Percentiles rank a stretch among this genome's conserved stretches.
phyloP scores from a whole-genome alignment of 2,797 vertebrate genomes.

The Diglossa cyanea region DNA sequence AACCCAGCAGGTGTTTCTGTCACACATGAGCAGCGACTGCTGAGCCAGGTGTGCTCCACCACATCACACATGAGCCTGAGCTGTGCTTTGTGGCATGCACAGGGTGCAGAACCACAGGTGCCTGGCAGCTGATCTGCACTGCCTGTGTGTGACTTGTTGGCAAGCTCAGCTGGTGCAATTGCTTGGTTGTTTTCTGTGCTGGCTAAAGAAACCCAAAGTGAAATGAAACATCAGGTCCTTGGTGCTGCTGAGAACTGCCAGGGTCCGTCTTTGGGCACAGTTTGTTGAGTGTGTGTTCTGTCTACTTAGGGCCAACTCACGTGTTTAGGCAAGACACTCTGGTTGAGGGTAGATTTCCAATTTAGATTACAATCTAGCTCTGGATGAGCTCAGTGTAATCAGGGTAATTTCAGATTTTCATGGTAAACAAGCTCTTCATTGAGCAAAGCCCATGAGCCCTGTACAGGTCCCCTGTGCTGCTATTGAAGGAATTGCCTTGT shows the following conservation, averaged over 20 bases:
- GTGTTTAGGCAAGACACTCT: slow-evolving; percentile 13
- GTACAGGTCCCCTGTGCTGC: neutral
- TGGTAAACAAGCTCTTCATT: slow-evolving; percentile 34
- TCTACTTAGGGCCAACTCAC: neutral
- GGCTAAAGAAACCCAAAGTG: neutral
- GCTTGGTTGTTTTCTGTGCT: neutral
- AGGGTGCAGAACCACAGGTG: fast-evolving
- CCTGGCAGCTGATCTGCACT: neutral
- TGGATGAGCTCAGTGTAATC: slow-evolving; percentile 47
- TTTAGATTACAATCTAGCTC: neutral
- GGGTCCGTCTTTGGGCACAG: neutral
- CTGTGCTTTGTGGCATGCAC: fast-evolving
- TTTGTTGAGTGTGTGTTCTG: neutral
- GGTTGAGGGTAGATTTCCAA: slow-evolving; percentile 44
- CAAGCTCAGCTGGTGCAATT: neutral
- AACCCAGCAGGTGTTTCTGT: neutral
- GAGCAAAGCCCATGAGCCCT: neutral
- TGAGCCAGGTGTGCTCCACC: fast-evolving
- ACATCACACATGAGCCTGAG: fast-evolving
- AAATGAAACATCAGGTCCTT: neutral
- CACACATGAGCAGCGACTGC: fast-evolving
- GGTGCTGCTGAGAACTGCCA: neutral
- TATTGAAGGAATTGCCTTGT: neutral
- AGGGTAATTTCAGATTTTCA: slow-evolving; percentile 8
- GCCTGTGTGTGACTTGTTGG: neutral